Percentiles rank a stretch among this genome's conserved stretches.
These are phyloP conservation scores for Drosophila leonis DNA, from an alignment of 2,888 invertebrate species.

Conservation along the genomic window DNA sequence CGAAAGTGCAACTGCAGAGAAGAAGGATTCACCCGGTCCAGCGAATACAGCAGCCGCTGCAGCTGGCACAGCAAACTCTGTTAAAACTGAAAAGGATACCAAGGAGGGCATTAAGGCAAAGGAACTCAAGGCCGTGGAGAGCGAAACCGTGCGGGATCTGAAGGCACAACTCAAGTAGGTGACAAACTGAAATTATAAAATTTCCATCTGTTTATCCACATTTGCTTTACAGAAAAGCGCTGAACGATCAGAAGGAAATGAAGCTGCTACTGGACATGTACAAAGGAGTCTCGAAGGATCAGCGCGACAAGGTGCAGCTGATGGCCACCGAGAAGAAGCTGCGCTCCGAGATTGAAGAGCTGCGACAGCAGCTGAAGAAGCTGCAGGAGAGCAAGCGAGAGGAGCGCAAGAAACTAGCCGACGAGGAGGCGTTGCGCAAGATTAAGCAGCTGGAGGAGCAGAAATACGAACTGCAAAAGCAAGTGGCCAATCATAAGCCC, in stretches of 20 bases:
- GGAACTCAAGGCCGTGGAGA: conserved; percentile 89
- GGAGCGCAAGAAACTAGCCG: conserved; percentile 94
- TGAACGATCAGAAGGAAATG: conserved; percentile 97
- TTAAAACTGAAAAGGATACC: conserved; percentile 88
- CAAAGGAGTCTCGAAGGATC: conserved; percentile 98
- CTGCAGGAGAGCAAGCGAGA: conserved; percentile 96
- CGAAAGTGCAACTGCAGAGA: conserved; percentile 86
- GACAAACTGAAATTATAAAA: neutral
- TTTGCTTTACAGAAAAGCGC: conserved; percentile 90
- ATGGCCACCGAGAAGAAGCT: conserved; percentile 98
- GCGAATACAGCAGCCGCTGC: conserved; percentile 85
- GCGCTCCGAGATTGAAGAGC: conserved; percentile 95
- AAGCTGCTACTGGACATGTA: conserved; percentile 98
- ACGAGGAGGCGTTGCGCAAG: conserved; percentile 97
- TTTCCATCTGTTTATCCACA: neutral
- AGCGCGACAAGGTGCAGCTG: conserved; percentile 97
- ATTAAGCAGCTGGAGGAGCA: conserved; percentile 98
- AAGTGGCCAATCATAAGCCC: conserved; percentile 93
- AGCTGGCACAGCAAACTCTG: conserved; percentile 86
- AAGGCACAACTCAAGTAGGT: conserved; percentile 96
- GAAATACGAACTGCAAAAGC: conserved; percentile 95
- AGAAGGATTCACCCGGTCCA: conserved; percentile 87
- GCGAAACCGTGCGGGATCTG: conserved; percentile 88
- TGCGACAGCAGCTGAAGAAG: conserved; percentile 93
- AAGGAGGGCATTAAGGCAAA: conserved; percentile 88